phyloP scores from a whole-genome alignment of 2,113 vertebrate genomes.

The Panurus biarmicus region DNA sequence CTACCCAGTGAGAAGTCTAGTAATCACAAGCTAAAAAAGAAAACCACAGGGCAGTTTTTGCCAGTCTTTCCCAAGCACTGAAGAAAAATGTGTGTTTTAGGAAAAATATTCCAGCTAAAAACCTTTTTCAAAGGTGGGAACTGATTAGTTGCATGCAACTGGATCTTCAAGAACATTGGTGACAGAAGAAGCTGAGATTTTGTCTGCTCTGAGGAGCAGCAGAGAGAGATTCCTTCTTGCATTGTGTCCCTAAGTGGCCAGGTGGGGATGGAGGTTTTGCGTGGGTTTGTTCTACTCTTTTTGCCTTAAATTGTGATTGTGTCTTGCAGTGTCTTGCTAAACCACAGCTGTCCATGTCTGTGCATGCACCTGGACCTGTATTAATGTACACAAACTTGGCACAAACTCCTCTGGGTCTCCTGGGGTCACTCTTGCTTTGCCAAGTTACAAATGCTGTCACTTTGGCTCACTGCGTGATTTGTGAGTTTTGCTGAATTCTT shows the following conservation, averaged over 20 bases:
- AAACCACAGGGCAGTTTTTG: background rate
- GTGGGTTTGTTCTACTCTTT: background rate
- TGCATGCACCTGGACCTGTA: background rate
- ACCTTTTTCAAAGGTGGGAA: background rate
- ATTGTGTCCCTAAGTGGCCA: background rate
- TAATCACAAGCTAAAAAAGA: background rate
- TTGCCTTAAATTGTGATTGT: background rate
- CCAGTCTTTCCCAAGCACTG: background rate
- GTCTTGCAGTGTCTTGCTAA: background rate
- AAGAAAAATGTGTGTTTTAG: background rate
- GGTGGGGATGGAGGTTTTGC: background rate
- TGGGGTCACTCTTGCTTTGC: background rate
- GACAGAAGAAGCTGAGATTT: background rate
- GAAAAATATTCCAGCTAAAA: background rate
- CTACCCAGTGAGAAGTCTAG: background rate
- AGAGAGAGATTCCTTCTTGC: background rate
- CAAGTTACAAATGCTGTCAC: background rate
- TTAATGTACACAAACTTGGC: background rate
- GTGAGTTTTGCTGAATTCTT: background rate
- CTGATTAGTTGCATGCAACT: background rate
- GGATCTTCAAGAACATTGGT: background rate
- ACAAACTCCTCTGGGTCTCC: background rate
- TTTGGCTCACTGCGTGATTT: background rate
- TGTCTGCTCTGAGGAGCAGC: background rate
- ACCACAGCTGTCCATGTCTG: background rate